Evolutionary conservation across 2,888 invertebrate genomes (phyloP), one percentile per base, ranked within the genome.

Genomic region (Leptinotarsa rubiginosa): DNA sequence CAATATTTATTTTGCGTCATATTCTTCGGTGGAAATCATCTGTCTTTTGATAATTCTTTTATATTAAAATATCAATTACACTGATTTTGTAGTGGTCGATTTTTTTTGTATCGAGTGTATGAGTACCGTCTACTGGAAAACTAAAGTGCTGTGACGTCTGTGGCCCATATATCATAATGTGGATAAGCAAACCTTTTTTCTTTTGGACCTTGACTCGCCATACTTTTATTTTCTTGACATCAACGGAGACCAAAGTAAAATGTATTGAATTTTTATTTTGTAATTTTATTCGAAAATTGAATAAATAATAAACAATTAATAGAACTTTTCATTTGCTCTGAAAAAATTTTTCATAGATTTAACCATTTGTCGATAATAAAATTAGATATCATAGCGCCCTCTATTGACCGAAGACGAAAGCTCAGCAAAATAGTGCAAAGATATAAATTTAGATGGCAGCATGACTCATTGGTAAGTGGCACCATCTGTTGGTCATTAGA

Each of bases 51-150:
- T 18, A 18, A 68, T 52, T 68, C 68, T 68, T 68, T 68, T 68
- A 68, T 68, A 56, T 68, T 68, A 68, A 68, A 68, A 68, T 54
- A 54, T 31, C 52, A 54, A 16, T 31, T 68, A 50, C 49, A 68
- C 52, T 68, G 47, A 41, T 68, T 68, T 41, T 54, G 54, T 68
- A 56, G 20, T 68, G 41, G 41, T 52, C 25, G 18, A 54, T 54
- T 49, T 12, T 54, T 31, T 49, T 52, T 16, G 15, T 68, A 7
- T 31, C 31, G 49, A 49, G 13, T 16, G 49, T 16, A 49, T 49
- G 16, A 49, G 4, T 7, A 7, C 7, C 31, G 31, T 7, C 7
- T 41, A 10, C 12, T 41, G 41, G 41, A 41, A 12, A 10, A 41
- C 41, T 41, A 10, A 41, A 41, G 2, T 41, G 10, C 41, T 10